phyloP scores from a whole-genome alignment of 2,888 invertebrate species.

The Plusia festucae region DNA sequence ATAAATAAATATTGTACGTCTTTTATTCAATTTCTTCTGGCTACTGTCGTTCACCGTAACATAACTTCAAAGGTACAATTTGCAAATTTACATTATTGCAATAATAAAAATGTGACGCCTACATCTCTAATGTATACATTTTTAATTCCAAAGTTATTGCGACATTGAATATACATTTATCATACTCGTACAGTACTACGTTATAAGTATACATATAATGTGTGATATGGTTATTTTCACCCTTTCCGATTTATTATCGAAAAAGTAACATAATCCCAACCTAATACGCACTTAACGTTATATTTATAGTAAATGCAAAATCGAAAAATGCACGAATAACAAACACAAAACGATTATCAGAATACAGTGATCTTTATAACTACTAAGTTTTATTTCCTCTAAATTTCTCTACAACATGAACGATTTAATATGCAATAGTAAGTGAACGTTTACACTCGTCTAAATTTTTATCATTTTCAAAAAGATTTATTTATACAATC shows the following conservation, averaged over 20 bases:
- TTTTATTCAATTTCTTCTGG: slow-evolving; percentile 19
- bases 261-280: slow-evolving; percentile 53
- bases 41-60: slow-evolving; percentile 29
- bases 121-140: slow-evolving; percentile 55
- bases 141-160: slow-evolving; percentile 63
- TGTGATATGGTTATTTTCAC: slow-evolving; percentile 86
- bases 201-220: slow-evolving; percentile 81
- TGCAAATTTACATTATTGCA: slow-evolving; percentile 22
- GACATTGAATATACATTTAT: slow-evolving; percentile 76
- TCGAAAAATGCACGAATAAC: slow-evolving; percentile 65
- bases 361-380: slow-evolving; percentile 67
- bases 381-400: slow-evolving; percentile 75
- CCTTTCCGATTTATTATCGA: slow-evolving; percentile 63
- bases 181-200: slow-evolving; percentile 73
- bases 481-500: slow-evolving; percentile 77
- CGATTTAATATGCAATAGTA: slow-evolving; percentile 83
- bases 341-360: slow-evolving; percentile 49
- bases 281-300: slow-evolving; percentile 52
- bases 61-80: slow-evolving; percentile 24
- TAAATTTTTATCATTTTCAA: slow-evolving; percentile 72
- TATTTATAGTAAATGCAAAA: slow-evolving; percentile 66
- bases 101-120: slow-evolving; percentile 53
- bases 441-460: slow-evolving; percentile 80
- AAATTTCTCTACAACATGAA: slow-evolving; percentile 85
- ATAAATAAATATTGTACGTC: slow-evolving; percentile 27